phyloP scores from a whole-genome alignment of 2,113 vertebrate species.

The Psilopsiagon aymara region DNA sequence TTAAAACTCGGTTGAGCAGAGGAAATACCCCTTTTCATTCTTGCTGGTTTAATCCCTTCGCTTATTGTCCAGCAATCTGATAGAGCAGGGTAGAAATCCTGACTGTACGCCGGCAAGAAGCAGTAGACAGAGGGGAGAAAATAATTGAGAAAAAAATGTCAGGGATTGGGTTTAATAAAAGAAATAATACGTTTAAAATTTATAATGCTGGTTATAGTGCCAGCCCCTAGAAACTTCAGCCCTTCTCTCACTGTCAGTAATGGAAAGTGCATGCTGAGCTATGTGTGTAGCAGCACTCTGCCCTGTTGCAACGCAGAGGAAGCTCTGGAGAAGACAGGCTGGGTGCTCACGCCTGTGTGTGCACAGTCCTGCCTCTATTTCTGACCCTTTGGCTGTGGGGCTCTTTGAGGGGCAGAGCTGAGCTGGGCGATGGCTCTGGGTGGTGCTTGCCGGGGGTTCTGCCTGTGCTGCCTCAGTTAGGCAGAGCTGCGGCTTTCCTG shows the following conservation, averaged over 20 bases:
- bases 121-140: neutral
- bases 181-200: neutral
- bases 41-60: neutral
- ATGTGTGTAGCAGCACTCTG: accelerated
- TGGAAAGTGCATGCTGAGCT: neutral
- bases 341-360: accelerated
- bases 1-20: neutral
- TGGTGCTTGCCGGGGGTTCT: neutral
- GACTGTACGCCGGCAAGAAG: neutral
- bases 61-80: neutral
- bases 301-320: accelerated
- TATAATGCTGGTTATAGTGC: neutral
- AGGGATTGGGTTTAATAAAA: neutral
- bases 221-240: neutral
- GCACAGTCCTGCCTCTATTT: neutral
- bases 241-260: neutral
- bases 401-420: neutral
- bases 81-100: neutral
- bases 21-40: neutral
- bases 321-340: neutral
- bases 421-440: accelerated
- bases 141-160: neutral
- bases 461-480: accelerated
- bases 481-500: neutral
- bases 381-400: neutral